Percentiles rank a stretch among this genome's conserved stretches.
phyloP scores from a whole-genome alignment of 2,113 vertebrate species.

The Boulengeromyrus knoepffleri region DNA sequence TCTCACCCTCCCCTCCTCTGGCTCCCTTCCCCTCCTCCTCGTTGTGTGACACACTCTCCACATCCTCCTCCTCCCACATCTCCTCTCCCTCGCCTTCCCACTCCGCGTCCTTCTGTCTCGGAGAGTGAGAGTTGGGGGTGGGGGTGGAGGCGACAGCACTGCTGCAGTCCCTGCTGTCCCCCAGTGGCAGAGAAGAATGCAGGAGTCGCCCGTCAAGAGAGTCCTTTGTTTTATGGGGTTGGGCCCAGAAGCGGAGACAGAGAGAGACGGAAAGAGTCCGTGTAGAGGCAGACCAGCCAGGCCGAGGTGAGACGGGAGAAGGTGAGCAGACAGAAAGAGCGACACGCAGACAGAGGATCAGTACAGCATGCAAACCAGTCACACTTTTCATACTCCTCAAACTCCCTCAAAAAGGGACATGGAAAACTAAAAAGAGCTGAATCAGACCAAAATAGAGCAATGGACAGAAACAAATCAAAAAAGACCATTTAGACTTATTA shows the following conservation, averaged over 20 bases:
- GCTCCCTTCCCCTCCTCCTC: not conserved
- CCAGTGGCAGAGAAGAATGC: slow-evolving; percentile 29
- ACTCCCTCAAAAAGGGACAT: not conserved
- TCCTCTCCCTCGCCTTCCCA: slow-evolving; percentile 26
- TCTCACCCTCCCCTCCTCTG: not conserved
- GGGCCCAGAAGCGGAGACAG: not conserved
- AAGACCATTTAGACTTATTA: not conserved
- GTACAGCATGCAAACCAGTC: slow-evolving; percentile 11
- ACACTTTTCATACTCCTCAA: not conserved
- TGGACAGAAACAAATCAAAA: slow-evolving; percentile 30
- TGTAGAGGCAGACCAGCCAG: slow-evolving; percentile 26
- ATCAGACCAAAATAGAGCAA: slow-evolving; percentile 22
- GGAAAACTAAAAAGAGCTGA: not conserved
- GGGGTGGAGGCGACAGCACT: slow-evolving; percentile 21
- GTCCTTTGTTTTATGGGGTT: slow-evolving; percentile 38
- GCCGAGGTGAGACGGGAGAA: slow-evolving; percentile 32
- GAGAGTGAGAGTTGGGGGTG: slow-evolving; percentile 10
- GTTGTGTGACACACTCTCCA: slow-evolving; percentile 30
- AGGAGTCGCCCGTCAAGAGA: slow-evolving; percentile 38
- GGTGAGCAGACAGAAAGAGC: not conserved
- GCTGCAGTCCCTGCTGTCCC: slow-evolving; percentile 30
- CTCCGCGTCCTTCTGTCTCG: slow-evolving; percentile 12
- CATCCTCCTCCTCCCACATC: not conserved
- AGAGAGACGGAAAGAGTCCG: slow-evolving; percentile 21
- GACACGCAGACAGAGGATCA: not conserved